Base-by-base conservation (phyloP, 2,113 vertebrate species). In the Callorhinus ursinus region DNA sequence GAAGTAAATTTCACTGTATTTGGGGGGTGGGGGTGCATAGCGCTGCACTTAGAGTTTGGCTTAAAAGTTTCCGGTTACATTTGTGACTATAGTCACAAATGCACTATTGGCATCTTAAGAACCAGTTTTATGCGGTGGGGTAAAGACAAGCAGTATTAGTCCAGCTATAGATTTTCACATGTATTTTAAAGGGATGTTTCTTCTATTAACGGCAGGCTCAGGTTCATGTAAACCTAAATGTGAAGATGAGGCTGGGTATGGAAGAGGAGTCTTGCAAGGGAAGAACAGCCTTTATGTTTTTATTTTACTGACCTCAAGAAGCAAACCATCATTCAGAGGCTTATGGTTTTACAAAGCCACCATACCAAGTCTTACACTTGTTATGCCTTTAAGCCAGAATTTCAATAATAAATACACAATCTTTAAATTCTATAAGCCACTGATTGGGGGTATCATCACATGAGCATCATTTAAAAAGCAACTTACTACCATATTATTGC, bases 21-120 rank as follows among this genome's bases (percentile, higher is more conserved):
- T 91, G 96, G 91, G 65, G 33, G 46, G 36, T 19, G 4, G n/a
- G n/a, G 84, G 79, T n/a, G 18, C 39, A 96, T 88, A 98, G 95
- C 33, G 94, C 98, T 98, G 97, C 98, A 98, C 93, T 97, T 88
- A 18, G 85, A 98, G 97, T 98, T 98, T 98, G 98, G 98, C 98
- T 98, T 98, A 97, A 94, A 98, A 98, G 98, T 99, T 99, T 98
- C 98, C 95, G 96, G 98, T 97, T 97, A 97, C 98, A 98, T 98
- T 97, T 98, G 98, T 95, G 97, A 98, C 95, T 88, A 90, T 31
- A 88, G 89, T 96, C 98, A 98, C 97, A 98, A 98, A 98, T 97
- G 98, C 97, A 92, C 16, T 96, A 97, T 95, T 98, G 98, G 98
- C 98, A 98, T 98, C 76, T 83, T 85, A 98, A 98, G 97, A 98